Evolutionary conservation across 2,797 vertebrate genomes (phyloP).

Genomic region (Myiotriccus ornatus): DNA sequence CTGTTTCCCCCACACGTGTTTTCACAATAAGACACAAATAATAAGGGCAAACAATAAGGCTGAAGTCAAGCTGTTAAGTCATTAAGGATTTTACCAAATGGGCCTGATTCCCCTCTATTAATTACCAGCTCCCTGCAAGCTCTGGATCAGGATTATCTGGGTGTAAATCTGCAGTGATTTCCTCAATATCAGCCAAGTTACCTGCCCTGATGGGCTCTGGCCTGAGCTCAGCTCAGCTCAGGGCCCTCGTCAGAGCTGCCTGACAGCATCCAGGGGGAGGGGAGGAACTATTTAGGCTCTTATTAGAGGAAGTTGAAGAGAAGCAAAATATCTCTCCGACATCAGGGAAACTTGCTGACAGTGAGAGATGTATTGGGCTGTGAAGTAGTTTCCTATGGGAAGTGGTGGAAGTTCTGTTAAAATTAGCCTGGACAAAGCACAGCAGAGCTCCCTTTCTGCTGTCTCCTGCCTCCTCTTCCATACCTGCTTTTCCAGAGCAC

Average conservation of each 20-base stretch:
- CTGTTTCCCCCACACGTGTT: conserved; percentile 21
- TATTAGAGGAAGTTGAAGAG: conserved; percentile 26
- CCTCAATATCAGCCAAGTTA: neutral
- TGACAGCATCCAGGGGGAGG: neutral
- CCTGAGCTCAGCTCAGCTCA: neutral
- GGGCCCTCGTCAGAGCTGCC: neutral
- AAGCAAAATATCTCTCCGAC: neutral
- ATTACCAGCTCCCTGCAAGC: neutral
- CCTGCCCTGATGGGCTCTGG: neutral
- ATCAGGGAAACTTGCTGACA: conserved; percentile 66
- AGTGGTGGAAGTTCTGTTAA: conserved; percentile 64
- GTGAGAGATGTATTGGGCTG: conserved; percentile 45
- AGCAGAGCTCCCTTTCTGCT: neutral
- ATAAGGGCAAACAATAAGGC: conserved; percentile 51
- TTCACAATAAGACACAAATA: conserved; percentile 40
- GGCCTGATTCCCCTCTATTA: conserved; percentile 4
- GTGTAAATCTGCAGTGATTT: conserved; percentile 50
- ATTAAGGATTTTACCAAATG: conserved; percentile 59
- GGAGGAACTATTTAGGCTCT: neutral
- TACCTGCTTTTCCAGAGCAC: neutral
- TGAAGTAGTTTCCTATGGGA: conserved; percentile 67
- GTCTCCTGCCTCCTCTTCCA: neutral
- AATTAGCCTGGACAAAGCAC: conserved; percentile 25
- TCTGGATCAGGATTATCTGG: neutral
- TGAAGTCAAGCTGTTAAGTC: conserved; percentile 48